Conservation (phyloP, 2,888 invertebrate species). For the Sylvicola cinctus region DNA sequence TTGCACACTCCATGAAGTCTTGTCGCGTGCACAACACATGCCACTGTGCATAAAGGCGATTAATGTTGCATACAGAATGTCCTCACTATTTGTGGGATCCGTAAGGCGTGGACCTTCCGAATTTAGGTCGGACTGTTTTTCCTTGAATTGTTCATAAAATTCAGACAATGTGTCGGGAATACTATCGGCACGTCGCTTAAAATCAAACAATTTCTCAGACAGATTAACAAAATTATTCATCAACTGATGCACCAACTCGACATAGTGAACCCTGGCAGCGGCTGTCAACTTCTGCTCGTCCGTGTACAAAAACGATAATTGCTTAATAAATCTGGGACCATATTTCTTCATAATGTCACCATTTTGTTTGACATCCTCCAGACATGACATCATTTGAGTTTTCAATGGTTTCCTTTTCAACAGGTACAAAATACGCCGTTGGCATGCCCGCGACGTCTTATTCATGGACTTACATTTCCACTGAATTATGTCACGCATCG, state of each 20-base stretch:
- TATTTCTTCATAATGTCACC: slow-evolving; percentile 27
- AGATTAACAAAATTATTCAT: slow-evolving; percentile 15
- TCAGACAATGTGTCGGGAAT: slow-evolving; percentile 21
- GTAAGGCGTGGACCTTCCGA: slow-evolving; percentile 9
- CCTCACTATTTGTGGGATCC: slow-evolving; percentile 25
- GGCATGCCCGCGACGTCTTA: slow-evolving; percentile 48
- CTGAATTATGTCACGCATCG: slow-evolving; percentile 35
- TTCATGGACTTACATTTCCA: slow-evolving; percentile 30
- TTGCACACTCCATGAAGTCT: slow-evolving; percentile 40
- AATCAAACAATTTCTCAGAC: slow-evolving; percentile 6
- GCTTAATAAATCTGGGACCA: slow-evolving; percentile 20
- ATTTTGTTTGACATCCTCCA: slow-evolving; percentile 38
- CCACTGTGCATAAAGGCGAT: slow-evolving; percentile 43
- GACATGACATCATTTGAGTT: slow-evolving; percentile 35
- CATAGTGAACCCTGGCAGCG: slow-evolving; percentile 19
- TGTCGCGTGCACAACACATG: slow-evolving; percentile 36
- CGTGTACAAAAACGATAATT: slow-evolving; percentile 17
- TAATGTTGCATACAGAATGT: slow-evolving; percentile 32
- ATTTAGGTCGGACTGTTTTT: slow-evolving; percentile 6
- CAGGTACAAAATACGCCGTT: slow-evolving; percentile 39
- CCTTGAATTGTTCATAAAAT: slow-evolving; percentile 13
- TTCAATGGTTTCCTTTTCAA: slow-evolving; percentile 34
- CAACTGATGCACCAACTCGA: slow-evolving; percentile 17
- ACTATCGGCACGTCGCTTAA: slow-evolving; percentile 5
- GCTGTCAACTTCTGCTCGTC: slow-evolving; percentile 14